Conservation (phyloP, 2,113 vertebrate genomes). For the Myrmecophaga tridactyla region DNA sequence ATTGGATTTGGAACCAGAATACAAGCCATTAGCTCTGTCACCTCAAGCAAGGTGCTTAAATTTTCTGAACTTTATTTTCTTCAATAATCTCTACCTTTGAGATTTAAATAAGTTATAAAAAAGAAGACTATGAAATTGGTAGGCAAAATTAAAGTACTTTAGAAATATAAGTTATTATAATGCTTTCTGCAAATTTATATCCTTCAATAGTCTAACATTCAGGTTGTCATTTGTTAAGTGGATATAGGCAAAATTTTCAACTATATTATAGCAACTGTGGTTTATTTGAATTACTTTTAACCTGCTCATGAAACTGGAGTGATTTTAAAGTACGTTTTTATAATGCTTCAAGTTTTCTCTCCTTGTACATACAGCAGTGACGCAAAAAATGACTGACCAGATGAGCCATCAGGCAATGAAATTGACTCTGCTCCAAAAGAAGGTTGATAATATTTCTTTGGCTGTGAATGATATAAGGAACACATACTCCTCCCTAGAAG, state of each 20-base stretch:
- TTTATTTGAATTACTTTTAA: neutral
- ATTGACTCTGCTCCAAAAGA: slow-evolving; percentile 82
- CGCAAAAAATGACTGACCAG: slow-evolving; percentile 81
- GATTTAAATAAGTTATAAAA: neutral
- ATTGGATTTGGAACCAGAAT: neutral
- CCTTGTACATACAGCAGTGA: slow-evolving; percentile 71
- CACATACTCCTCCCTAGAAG: slow-evolving; percentile 82
- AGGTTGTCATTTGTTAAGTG: neutral
- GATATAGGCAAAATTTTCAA: neutral
- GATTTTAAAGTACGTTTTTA: neutral
- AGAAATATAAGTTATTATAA: neutral
- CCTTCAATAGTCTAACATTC: neutral
- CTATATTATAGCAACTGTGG: neutral
- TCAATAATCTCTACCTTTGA: neutral
- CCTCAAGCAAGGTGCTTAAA: neutral
- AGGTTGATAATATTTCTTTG: slow-evolving; percentile 81
- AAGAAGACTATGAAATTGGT: neutral
- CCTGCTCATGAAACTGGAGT: neutral
- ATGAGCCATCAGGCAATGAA: slow-evolving; percentile 83
- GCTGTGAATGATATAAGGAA: slow-evolving; percentile 76
- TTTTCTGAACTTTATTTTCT: neutral
- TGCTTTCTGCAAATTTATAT: neutral
- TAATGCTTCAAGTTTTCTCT: neutral
- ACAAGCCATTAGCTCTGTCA: neutral
- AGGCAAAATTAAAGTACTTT: neutral